Evolutionary conservation across 2,888 invertebrate genomes (phyloP).

Genomic region (Helobdella robusta): DNA sequence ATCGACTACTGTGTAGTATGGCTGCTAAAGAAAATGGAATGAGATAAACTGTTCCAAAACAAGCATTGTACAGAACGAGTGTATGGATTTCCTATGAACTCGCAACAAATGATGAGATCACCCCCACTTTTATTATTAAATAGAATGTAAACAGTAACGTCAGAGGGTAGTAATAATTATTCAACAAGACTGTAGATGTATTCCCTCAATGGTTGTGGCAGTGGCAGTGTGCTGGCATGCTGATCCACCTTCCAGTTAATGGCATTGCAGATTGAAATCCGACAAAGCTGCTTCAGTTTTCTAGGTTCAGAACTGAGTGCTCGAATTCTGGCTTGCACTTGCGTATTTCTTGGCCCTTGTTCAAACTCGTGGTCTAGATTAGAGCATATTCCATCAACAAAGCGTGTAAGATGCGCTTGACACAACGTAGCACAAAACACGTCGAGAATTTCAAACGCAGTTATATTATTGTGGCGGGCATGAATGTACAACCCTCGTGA

Average conservation of each 20-base stretch:
- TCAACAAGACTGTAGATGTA: constrained; percentile 31
- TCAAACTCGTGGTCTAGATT: constrained; percentile 35
- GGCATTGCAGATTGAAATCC: constrained; percentile 33
- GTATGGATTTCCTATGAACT: no score
- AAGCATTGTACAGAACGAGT: no score
- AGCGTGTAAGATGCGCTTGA: constrained; percentile 29
- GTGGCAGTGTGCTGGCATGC: constrained; percentile 29
- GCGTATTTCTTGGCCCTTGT: constrained; percentile 28
- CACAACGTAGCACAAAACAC: constrained; percentile 34
- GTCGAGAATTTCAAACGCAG: constrained; percentile 35
- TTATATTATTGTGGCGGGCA: constrained; percentile 33
- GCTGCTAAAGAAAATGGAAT: no score
- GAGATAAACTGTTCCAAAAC: no score
- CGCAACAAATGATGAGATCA: no score
- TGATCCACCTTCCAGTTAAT: constrained; percentile 31
- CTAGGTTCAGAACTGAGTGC: constrained; percentile 29
- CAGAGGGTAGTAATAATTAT: no score
- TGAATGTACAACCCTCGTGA: constrained; percentile 35
- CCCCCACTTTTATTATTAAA: no score
- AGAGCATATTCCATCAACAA: constrained; percentile 33
- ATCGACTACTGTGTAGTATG: no score
- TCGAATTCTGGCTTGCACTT: constrained; percentile 31
- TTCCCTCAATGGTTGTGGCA: constrained; percentile 31
- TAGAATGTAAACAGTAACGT: background rate
- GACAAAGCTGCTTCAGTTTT: constrained; percentile 32